phyloP scores from a whole-genome alignment of 2,113 vertebrate species.

The Rhadina sibilatrix region DNA sequence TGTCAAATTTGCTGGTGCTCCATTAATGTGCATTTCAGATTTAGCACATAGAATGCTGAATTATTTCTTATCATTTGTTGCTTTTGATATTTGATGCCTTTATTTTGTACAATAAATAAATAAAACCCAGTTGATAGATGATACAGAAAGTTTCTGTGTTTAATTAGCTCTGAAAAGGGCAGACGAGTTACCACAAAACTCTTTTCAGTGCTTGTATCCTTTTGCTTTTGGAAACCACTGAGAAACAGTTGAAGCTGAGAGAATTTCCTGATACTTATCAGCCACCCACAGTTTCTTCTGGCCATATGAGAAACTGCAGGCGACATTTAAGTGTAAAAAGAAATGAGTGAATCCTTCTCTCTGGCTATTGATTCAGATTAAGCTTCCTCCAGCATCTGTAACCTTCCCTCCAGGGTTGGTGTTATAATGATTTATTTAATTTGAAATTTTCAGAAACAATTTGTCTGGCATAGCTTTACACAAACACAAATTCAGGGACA shows the following conservation, averaged over 20 bases:
- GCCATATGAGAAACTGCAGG: neutral
- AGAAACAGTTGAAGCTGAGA: neutral
- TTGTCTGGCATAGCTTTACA: neutral
- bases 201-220: neutral
- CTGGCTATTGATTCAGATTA: neutral
- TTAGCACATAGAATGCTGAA: neutral
- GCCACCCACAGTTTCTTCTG: neutral
- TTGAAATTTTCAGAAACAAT: neutral
- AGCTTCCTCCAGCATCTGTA: neutral
- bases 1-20: constrained; percentile 28
- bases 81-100: neutral
- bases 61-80: neutral
- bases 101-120: neutral
- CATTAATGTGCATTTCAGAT: constrained; percentile 40
- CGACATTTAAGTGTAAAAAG: neutral
- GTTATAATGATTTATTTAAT: neutral
- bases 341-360: neutral
- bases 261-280: neutral
- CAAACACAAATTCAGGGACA: neutral
- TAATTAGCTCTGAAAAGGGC: constrained; percentile 8
- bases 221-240: neutral
- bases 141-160: neutral
- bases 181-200: neutral
- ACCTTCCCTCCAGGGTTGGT: neutral
- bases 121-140: neutral